A percentile compares a stretch with the other conserved stretches of the same genome.
Conservation (phyloP, 2,113 vertebrate species). For the Ailuropoda melanoleuca region DNA sequence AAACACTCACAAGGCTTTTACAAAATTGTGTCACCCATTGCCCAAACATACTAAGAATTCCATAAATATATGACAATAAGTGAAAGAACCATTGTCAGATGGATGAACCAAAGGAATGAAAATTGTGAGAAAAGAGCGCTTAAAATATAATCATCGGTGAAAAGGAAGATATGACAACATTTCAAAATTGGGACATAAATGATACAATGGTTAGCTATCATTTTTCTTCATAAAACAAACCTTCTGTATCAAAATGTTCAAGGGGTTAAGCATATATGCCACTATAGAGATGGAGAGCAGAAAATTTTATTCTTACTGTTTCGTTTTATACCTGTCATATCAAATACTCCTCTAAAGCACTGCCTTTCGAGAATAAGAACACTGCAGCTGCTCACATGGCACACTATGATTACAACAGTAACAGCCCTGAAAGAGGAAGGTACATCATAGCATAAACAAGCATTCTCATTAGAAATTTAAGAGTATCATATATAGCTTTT, state of each 20-base stretch:
- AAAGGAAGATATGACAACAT: neutral
- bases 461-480: neutral
- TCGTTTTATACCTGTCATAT: neutral
- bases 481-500: neutral
- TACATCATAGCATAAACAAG: neutral
- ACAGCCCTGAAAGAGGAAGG: neutral
- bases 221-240: neutral
- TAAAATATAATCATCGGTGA: neutral
- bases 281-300: neutral
- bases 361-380: neutral
- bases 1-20: neutral
- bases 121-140: neutral
- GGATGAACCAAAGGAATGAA: neutral
- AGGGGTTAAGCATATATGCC: neutral
- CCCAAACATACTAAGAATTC: neutral
- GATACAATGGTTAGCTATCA: neutral
- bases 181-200: neutral
- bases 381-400: neutral
- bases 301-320: neutral
- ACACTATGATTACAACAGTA: neutral
- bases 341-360: neutral
- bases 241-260: neutral
- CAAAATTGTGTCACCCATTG: neutral
- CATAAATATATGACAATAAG: neutral
- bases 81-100: neutral